These are phyloP conservation scores for Riptortus pedestris DNA, from an alignment of 1,140 invertebrate genomes.

Conservation along the genomic window DNA sequence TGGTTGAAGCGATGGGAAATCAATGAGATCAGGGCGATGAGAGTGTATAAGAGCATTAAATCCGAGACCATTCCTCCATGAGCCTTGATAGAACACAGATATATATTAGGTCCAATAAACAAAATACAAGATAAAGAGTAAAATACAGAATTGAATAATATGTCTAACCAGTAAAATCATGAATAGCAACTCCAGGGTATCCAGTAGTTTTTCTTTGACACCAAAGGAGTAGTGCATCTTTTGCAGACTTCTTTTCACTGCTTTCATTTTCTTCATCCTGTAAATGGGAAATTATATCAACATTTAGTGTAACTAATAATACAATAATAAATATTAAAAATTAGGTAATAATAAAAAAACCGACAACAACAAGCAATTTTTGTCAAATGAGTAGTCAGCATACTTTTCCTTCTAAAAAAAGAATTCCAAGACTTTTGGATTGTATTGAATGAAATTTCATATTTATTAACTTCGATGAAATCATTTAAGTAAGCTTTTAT, in stretches of 20 bases:
- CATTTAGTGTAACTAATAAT: neutral
- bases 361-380: no score
- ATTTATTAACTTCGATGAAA: no score
- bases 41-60: constrained; percentile 96
- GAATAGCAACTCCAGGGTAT: constrained; percentile 78
- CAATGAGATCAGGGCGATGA: constrained; percentile 85
- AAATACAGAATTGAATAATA: constrained; percentile 4
- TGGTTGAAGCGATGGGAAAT: constrained; percentile 65
- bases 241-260: constrained; percentile 96
- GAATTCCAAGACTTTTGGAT: neutral
- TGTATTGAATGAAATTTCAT: no score
- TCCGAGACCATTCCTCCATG: constrained; percentile 89
- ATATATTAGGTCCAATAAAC: constrained; percentile 19
- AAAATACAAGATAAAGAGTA: no score
- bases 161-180: constrained; percentile 51
- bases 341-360: neutral
- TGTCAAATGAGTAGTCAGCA: no score
- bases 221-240: constrained; percentile 96
- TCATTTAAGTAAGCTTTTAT: no score
- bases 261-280: constrained; percentile 95
- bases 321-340: neutral
- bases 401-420: no score
- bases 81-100: constrained; percentile 53
- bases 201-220: constrained; percentile 95
- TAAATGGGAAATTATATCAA: constrained; percentile 26